phyloP scores from a whole-genome alignment of 1,140 invertebrate species.

The Papilio polyxenes region DNA sequence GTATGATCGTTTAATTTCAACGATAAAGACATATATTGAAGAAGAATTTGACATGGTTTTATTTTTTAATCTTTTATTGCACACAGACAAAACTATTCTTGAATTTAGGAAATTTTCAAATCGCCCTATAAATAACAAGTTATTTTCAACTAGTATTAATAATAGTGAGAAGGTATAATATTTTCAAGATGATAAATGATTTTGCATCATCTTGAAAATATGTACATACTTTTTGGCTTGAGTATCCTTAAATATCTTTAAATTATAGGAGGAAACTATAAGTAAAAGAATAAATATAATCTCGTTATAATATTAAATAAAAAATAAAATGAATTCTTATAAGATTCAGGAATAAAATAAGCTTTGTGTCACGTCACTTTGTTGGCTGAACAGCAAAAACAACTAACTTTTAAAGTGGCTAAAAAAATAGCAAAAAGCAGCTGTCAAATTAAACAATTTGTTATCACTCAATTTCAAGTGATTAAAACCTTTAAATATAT shows the following conservation, averaged over 20 bases:
- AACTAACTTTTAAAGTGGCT: neutral
- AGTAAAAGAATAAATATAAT: neutral
- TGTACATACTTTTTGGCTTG: too few relatives aligned
- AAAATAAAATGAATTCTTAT: neutral
- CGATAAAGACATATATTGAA: neutral
- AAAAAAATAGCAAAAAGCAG: slow-evolving; percentile 12
- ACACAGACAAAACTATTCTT: too few relatives aligned
- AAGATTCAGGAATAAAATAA: neutral
- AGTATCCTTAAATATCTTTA: too few relatives aligned
- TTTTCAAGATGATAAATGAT: too few relatives aligned
- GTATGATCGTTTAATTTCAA: neutral
- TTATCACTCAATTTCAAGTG: slow-evolving; percentile 40
- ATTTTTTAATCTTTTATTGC: too few relatives aligned
- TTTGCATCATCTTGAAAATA: too few relatives aligned
- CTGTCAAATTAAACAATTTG: slow-evolving; percentile 39
- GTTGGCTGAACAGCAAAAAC: slow-evolving; percentile 21
- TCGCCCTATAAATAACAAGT: too few relatives aligned
- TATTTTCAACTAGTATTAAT: too few relatives aligned
- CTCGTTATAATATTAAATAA: neutral
- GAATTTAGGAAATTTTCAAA: too few relatives aligned
- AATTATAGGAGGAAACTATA: neutral
- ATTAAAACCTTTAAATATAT: slow-evolving; percentile 39
- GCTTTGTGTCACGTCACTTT: neutral
- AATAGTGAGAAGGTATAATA: too few relatives aligned
- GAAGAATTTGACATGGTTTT: neutral